A percentile compares a stretch with the other conserved stretches of the same genome.
phyloP scores from a whole-genome alignment of 2,113 vertebrate genomes.

The Spilogale gracilis region DNA sequence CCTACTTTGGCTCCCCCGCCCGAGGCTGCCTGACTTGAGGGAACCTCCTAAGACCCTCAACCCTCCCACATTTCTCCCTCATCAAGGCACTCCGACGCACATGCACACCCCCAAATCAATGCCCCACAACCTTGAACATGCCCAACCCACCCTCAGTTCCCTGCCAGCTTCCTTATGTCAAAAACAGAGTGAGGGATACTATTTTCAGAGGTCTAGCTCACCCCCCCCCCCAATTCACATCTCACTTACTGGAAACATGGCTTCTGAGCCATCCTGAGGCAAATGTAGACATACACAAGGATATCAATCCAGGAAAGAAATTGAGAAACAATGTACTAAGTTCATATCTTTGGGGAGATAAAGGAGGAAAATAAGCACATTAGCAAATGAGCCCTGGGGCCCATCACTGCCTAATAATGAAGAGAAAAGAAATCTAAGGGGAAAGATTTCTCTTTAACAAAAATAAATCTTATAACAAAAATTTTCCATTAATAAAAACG shows the following conservation, averaged over 20 bases:
- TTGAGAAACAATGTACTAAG: not conserved
- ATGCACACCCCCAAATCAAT: not conserved
- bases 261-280: not conserved
- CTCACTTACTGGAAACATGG: not conserved
- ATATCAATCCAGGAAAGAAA: not conserved
- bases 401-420: not conserved
- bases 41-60: not conserved
- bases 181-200: not conserved
- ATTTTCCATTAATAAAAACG: not conserved
- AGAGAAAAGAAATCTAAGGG: not conserved
- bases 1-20: not conserved
- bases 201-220: not conserved
- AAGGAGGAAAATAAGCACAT: constrained; percentile 4
- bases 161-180: not conserved
- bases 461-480: constrained; percentile 27
- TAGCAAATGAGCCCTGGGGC: not conserved
- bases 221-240: not conserved
- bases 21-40: not conserved
- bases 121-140: not conserved
- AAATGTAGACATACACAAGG: not conserved
- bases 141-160: not conserved
- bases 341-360: not conserved
- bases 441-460: not conserved
- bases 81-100: not conserved
- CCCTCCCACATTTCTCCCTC: not conserved